Evolutionary conservation across 2,797 vertebrate species (phyloP).

Genomic region (Diglossa cyanea): DNA sequence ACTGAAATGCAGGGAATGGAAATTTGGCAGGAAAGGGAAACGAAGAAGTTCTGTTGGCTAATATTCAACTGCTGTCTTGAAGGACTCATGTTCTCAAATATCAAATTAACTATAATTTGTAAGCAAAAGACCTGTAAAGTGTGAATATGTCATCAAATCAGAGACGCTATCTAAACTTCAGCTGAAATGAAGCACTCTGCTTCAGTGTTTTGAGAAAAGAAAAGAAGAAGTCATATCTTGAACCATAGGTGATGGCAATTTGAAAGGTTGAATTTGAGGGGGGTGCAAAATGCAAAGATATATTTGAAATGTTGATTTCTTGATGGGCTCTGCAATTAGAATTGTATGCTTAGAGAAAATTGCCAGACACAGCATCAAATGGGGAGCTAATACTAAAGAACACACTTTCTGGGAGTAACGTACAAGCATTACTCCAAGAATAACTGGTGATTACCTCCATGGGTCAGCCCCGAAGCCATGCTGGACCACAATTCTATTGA

Average conservation of each 20-base stretch:
- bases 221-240: not conserved
- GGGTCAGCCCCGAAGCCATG: not conserved
- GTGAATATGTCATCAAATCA: not conserved
- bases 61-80: not conserved
- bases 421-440: not conserved
- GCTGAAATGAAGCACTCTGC: not conserved
- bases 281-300: not conserved
- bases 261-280: not conserved
- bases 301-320: not conserved
- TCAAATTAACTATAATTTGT: not conserved
- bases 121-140: not conserved
- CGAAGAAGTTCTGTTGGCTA: not conserved
- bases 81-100: not conserved
- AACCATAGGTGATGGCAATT: not conserved
- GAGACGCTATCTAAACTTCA: not conserved
- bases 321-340: not conserved
- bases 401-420: not conserved
- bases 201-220: not conserved
- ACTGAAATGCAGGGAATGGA: not conserved
- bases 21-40: not conserved
- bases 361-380: not conserved
- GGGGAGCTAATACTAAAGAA: not conserved
- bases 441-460: not conserved
- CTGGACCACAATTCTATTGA: not conserved
- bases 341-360: not conserved